phyloP scores from a whole-genome alignment of 2,797 vertebrate genomes.

The Phoebastria nigripes region DNA sequence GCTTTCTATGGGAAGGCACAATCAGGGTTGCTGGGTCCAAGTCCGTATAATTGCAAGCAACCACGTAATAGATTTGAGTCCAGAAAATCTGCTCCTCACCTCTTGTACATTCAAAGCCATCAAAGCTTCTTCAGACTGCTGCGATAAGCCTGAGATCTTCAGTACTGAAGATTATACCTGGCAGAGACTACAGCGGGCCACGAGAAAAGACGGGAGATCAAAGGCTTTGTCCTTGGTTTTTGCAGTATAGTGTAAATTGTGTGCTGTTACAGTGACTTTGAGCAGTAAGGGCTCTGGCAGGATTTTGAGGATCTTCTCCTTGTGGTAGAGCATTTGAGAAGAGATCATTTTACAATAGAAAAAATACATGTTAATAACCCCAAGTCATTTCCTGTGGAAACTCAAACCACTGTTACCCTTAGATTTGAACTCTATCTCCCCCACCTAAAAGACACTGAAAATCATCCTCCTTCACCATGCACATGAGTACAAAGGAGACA shows the following conservation, averaged over 20 bases:
- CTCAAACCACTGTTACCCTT: background rate
- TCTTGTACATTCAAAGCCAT: rapidly evolving
- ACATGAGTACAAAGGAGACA: background rate
- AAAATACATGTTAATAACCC: background rate
- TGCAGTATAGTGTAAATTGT: background rate
- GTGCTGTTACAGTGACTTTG: background rate
- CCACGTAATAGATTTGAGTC: rapidly evolving
- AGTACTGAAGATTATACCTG: background rate
- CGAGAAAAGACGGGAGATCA: background rate
- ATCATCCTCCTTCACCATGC: background rate
- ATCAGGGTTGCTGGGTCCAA: background rate
- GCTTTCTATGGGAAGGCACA: background rate
- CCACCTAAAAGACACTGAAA: background rate
- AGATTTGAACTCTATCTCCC: background rate
- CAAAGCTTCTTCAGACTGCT: background rate
- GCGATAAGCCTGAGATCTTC: background rate
- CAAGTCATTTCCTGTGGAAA: conserved; percentile 25
- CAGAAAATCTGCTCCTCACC: background rate
- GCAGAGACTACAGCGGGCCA: background rate
- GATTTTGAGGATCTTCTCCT: conserved; percentile 2
- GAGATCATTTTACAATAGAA: conserved; percentile 8
- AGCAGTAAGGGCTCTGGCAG: background rate
- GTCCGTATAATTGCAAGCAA: background rate
- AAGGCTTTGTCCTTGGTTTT: background rate
- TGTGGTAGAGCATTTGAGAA: background rate